phyloP scores from a whole-genome alignment of 2,888 invertebrate genomes.

The Limnephilus auricula region DNA sequence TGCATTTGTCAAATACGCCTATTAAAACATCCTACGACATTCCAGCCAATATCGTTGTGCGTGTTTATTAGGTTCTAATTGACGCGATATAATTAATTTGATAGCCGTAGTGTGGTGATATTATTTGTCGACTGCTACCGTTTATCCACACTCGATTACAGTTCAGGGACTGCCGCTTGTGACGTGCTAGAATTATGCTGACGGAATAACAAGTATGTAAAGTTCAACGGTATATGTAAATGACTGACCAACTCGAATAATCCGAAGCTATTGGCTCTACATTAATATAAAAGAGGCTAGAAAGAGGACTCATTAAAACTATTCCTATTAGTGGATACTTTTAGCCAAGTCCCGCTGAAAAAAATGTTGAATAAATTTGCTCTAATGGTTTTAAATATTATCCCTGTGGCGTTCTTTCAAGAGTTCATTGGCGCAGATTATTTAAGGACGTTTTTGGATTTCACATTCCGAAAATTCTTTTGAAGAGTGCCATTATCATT shows the following conservation, averaged over 20 bases:
- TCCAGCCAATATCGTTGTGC: not conserved
- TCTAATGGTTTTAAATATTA: not conserved
- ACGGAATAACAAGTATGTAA: constrained; percentile 20
- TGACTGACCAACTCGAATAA: not conserved
- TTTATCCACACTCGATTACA: constrained; percentile 37
- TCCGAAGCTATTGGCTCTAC: not conserved
- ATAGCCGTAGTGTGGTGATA: not conserved
- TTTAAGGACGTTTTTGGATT: not conserved
- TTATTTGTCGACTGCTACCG: constrained; percentile 27
- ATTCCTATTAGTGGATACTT: not conserved
- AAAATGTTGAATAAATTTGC: not conserved
- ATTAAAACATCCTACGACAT: not conserved
- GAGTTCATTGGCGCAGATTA: not conserved
- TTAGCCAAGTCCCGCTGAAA: not conserved
- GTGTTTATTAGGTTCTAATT: not conserved
- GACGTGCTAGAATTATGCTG: constrained; percentile 20
- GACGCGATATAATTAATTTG: not conserved
- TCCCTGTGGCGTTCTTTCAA: not conserved
- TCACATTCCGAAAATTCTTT: not conserved
- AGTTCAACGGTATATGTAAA: constrained; percentile 38
- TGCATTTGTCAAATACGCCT: not conserved
- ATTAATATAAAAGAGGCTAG: not conserved
- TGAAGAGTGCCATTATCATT: not conserved
- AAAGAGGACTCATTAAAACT: not conserved
- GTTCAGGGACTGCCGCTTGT: constrained; percentile 43